A percentile compares a stretch with the other conserved stretches of the same genome.
These are phyloP conservation scores for Trichomycterus rosablanca DNA, from an alignment of 2,113 vertebrate genomes.

Conservation along the genomic window DNA sequence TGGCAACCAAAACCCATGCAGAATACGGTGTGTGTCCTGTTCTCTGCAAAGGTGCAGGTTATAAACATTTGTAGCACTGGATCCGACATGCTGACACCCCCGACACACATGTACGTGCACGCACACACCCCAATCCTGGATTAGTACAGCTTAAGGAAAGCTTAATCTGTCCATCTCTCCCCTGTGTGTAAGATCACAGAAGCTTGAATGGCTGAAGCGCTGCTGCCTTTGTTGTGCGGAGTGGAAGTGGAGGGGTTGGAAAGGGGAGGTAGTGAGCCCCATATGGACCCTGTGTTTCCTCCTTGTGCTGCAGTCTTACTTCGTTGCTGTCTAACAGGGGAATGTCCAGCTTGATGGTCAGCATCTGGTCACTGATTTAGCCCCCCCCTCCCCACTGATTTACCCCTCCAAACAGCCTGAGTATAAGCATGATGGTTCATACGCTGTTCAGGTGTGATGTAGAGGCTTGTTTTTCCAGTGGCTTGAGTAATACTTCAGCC, in stretches of 20 bases:
- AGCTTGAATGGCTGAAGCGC: conserved; percentile 28
- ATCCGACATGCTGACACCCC: conserved; percentile 25
- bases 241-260: background rate
- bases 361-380: conserved; percentile 27
- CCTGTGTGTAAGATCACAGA: conserved; percentile 46
- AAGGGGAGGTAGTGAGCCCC: conserved; percentile 19
- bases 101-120: conserved; percentile 22
- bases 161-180: conserved; percentile 42
- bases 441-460: background rate
- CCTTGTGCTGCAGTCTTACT: conserved; percentile 2
- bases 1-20: conserved; percentile 6
- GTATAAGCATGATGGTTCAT: conserved; percentile 2
- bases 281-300: conserved; percentile 37
- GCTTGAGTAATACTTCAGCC: too few relatives aligned
- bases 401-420: background rate
- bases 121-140: conserved; percentile 7
- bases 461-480: too few relatives aligned
- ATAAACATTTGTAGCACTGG: background rate
- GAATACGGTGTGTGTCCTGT: conserved; percentile 5
- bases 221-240: conserved; percentile 41
- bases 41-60: conserved; percentile 3
- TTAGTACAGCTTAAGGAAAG: conserved; percentile 27
- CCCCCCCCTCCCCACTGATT: background rate
- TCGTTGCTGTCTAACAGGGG: conserved; percentile 8
- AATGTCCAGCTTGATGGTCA: conserved; percentile 30